Evolutionary conservation across 2,113 vertebrate genomes (phyloP).

Genomic region (Anoplopoma fimbria): DNA sequence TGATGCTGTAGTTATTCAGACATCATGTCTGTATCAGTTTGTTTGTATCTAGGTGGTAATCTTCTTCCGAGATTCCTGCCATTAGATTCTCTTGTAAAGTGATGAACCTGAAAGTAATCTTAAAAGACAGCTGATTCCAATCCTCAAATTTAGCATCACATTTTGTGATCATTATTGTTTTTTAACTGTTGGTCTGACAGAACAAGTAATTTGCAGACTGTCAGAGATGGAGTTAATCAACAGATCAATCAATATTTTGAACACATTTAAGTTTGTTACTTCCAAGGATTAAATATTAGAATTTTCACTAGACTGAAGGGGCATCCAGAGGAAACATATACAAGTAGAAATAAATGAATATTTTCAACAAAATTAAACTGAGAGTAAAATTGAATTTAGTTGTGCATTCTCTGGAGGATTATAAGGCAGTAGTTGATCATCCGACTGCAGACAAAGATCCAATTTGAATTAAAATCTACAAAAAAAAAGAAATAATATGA

Average conservation of each 20-base stretch:
- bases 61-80: too few relatives aligned
- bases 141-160: too few relatives aligned
- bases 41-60: not conserved
- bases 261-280: not conserved
- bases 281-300: not conserved
- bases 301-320: not conserved
- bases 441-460: not conserved
- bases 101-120: not conserved
- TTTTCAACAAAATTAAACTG: not conserved
- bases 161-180: too few relatives aligned
- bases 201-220: not conserved
- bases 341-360: not conserved
- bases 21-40: not conserved
- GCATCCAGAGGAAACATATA: not conserved
- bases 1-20: not conserved
- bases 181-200: too few relatives aligned
- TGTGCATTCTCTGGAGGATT: not conserved
- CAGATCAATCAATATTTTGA: not conserved
- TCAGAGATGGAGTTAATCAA: not conserved
- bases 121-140: not conserved
- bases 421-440: not conserved
- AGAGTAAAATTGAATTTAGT: not conserved
- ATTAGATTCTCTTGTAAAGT: not conserved
- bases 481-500: not conserved
- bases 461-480: not conserved